Conservation (phyloP, 2,888 invertebrate genomes). For the Dynastes maya region DNA sequence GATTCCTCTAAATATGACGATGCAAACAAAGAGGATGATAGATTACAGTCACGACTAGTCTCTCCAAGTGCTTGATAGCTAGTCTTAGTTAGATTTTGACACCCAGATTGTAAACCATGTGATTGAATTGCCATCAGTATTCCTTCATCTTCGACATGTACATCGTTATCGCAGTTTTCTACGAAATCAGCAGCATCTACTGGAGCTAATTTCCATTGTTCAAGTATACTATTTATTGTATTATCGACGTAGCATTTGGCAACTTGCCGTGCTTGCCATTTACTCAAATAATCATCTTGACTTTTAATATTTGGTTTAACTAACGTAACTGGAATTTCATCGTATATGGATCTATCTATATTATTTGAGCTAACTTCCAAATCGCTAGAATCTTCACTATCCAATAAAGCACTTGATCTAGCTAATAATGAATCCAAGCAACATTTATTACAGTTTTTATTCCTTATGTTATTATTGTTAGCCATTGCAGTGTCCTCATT, state of each 20-base stretch:
- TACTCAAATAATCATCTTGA: conserved; percentile 68
- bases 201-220: conserved; percentile 74
- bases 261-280: conserved; percentile 79
- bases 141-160: conserved; percentile 80
- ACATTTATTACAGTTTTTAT: conserved; percentile 58
- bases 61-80: conserved; percentile 10
- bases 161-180: conserved; percentile 73
- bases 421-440: conserved; percentile 63
- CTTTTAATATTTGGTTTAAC: conserved; percentile 63
- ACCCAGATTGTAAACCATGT: conserved; percentile 75
- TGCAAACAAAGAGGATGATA: background rate
- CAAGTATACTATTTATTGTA: conserved; percentile 79
- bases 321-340: conserved; percentile 64
- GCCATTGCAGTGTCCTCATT: conserved; percentile 38
- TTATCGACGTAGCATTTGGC: conserved; percentile 81
- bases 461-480: conserved; percentile 54
- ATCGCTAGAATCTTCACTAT: conserved; percentile 56
- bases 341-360: conserved; percentile 56
- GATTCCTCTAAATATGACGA: conserved; percentile 54
- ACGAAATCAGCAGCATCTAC: conserved; percentile 73
- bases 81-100: background rate
- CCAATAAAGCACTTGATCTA: conserved; percentile 54
- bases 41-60: background rate
- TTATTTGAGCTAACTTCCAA: conserved; percentile 53
- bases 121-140: conserved; percentile 84